Base-by-base conservation (phyloP, 1,140 invertebrate species). In the Anadara kagoshimensis region DNA sequence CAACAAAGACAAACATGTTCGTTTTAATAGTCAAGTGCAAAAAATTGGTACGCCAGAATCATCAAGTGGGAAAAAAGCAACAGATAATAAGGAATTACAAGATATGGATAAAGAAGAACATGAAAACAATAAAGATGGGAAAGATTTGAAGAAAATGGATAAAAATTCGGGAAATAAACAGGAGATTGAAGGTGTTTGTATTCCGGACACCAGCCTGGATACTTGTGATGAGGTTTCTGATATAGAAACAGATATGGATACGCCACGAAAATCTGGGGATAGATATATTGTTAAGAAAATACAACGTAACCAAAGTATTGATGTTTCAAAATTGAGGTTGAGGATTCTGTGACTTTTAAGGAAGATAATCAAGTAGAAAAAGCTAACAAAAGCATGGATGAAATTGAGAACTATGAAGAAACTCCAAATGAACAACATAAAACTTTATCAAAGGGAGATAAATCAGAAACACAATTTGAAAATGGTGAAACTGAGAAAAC, bases 201-300 rank as follows among this genome's bases (percentile, higher is more conserved):
- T 36, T 36, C 29, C 29, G 7, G 29, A 36, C 29, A 36, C 29
- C 2, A 36, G 29, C 7, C 29, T 36, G 24, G 78, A 81, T 47
- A 80, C 81, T 16, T 78, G 79, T 69, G 81, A 83, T 78, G 82
- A 82, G 56, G 80, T 80, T 1, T 82, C 80, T 29, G 80, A 83
- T 56, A 73, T 80, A 51, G 81, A 83, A 62, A 72, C 77, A 41
- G 81, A 83, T 47, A 24, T 75, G 0, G 75, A 78, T 20, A 73
- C 76, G 14, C 77, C 77, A 20, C 51, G 81, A 20, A 59, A 75
- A 69, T 18, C 58, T 69, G 26, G 69, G 73, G 45, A 49, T 18
- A 24, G 44, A 66, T 45, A 22, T 47, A 58, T 45, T 56, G 63
- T 24, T 65, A 36, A 36, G 72, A 67, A 65, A 57, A 16, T 41